phyloP scores from a whole-genome alignment of 1,140 invertebrate species.

The Euura lappo region DNA sequence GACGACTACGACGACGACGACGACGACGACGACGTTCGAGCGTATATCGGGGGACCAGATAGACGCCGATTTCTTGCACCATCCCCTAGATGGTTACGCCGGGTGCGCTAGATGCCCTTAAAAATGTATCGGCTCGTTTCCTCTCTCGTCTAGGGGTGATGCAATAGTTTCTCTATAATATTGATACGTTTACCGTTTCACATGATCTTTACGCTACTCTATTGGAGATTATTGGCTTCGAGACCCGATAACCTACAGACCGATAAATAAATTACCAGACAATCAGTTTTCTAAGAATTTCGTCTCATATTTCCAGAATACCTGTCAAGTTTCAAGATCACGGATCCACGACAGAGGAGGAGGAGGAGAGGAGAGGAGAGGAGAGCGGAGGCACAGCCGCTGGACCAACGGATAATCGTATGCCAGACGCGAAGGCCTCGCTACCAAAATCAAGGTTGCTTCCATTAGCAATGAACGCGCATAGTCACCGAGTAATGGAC shows the following conservation, averaged over 20 bases:
- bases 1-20: constrained; percentile 20
- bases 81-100: neutral
- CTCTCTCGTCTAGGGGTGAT: neutral
- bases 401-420: neutral
- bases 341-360: neutral
- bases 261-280: too few species aligned
- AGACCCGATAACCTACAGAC: too few species aligned
- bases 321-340: constrained; percentile 4
- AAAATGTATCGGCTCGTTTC: neutral
- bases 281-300: too few species aligned
- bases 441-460: constrained; percentile 3
- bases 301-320: neutral
- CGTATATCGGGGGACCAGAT: constrained; percentile 37
- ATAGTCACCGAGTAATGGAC: neutral
- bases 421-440: constrained; percentile 6
- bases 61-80: too few species aligned
- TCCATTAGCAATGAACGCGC: constrained; percentile 1
- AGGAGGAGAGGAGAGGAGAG: constrained; percentile 1
- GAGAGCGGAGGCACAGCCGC: neutral
- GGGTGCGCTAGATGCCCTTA: neutral
- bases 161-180: too few species aligned
- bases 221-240: too few species aligned
- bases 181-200: too few species aligned
- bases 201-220: too few species aligned
- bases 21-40: constrained; percentile 23